Conservation (phyloP, 2,888 invertebrate species). For the Chalcosyrphus nemorum region DNA sequence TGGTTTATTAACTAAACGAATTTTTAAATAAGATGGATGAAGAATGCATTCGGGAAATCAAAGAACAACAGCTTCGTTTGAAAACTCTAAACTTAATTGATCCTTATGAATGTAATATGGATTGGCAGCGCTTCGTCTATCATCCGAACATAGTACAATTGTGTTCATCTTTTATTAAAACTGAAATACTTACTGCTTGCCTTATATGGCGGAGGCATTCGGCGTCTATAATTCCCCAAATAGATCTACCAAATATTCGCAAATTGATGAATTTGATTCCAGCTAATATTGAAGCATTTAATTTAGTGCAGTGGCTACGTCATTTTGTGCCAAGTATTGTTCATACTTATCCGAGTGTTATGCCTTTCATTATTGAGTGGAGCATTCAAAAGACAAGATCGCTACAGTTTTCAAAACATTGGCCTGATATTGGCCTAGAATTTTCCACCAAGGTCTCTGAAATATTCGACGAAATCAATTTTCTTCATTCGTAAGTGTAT, state of each 20-base stretch:
- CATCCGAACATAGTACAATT: conserved; percentile 79
- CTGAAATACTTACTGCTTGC: conserved; percentile 79
- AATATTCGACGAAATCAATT: conserved; percentile 80
- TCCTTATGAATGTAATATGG: conserved; percentile 80
- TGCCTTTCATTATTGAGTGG: conserved; percentile 80
- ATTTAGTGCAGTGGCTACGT: conserved; percentile 80
- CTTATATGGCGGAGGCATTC: conserved; percentile 81
- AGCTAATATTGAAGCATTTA: conserved; percentile 78
- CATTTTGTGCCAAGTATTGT: conserved; percentile 80
- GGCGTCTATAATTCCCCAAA: conserved; percentile 77
- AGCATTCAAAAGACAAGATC: conserved; percentile 79
- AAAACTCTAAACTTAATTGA: conserved; percentile 81
- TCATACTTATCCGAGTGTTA: conserved; percentile 79
- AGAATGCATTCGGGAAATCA: conserved; percentile 78
- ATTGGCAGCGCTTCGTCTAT: conserved; percentile 81
- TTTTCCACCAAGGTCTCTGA: conserved; percentile 79
- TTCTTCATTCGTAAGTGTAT: conserved; percentile 78
- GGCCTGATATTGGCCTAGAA: conserved; percentile 82
- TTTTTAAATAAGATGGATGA: conserved; percentile 75
- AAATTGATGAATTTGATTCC: conserved; percentile 79
- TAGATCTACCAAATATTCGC: conserved; percentile 77
- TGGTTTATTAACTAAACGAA: not conserved
- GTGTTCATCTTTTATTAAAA: conserved; percentile 78
- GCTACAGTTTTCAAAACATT: conserved; percentile 79
- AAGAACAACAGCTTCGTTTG: conserved; percentile 80